Percentiles rank a stretch among this genome's conserved stretches.
These are phyloP conservation scores for Rhipidura dahli DNA, from an alignment of 2,113 vertebrate genomes.

Conservation along the genomic window DNA sequence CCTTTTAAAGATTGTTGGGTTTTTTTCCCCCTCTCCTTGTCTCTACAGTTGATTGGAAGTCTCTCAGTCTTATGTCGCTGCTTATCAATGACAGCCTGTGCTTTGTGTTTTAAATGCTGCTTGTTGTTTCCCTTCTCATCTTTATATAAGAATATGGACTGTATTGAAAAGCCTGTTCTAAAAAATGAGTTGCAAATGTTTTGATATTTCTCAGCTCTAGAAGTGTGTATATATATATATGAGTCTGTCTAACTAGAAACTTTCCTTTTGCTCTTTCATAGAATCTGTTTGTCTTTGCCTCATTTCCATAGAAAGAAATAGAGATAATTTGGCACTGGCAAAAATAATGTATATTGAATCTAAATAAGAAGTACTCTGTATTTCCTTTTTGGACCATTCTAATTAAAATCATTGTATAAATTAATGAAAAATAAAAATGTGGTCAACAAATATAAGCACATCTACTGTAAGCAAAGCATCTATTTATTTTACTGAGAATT, in stretches of 20 bases:
- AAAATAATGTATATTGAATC: background rate
- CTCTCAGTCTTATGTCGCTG: background rate
- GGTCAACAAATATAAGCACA: background rate
- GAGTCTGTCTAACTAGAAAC: background rate
- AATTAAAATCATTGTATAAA: background rate
- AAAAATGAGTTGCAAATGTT: background rate
- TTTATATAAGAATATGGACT: background rate
- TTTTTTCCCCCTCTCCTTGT: background rate
- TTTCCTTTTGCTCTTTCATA: background rate
- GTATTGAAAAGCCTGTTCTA: background rate
- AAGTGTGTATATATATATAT: background rate
- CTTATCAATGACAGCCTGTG: background rate
- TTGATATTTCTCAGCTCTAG: background rate
- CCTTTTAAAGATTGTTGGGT: background rate
- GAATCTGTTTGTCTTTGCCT: background rate
- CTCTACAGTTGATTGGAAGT: background rate
- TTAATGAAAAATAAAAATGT: background rate
- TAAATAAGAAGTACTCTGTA: background rate
- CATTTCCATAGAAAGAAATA: background rate
- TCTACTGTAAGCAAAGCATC: background rate
- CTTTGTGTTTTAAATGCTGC: background rate
- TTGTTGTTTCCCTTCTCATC: background rate
- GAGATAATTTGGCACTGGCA: background rate
- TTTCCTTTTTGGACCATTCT: background rate
- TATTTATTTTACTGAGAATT: background rate